These are phyloP conservation scores for Dasyurus viverrinus DNA, from an alignment of 2,113 vertebrate species.

Conservation along the genomic window DNA sequence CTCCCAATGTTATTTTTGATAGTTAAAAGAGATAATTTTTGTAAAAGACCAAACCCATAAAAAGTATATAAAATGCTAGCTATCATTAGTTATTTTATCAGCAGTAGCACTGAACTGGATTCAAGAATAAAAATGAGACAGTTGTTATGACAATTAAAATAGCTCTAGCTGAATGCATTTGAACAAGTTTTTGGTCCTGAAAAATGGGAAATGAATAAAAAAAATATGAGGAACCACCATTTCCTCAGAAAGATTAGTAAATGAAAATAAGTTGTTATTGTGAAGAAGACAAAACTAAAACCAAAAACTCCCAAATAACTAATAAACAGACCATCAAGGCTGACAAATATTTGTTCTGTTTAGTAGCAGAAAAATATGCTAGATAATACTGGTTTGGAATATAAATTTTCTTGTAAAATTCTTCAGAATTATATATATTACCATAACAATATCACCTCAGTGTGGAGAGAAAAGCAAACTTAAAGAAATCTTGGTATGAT, in stretches of 20 bases:
- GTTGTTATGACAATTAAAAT: background rate
- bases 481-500: background rate
- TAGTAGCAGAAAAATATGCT: background rate
- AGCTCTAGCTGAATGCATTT: background rate
- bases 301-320: background rate
- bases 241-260: background rate
- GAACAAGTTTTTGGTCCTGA: background rate
- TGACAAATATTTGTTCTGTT: background rate
- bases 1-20: background rate
- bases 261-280: background rate
- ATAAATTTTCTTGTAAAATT: background rate
- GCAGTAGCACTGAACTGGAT: background rate
- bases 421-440: background rate
- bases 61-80: background rate
- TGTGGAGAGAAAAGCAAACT: background rate
- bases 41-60: background rate
- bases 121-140: background rate
- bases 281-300: background rate
- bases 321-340: background rate
- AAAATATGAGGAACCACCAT: background rate
- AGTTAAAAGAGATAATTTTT: background rate
- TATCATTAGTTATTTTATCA: background rate
- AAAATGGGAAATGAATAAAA: too few relatives aligned
- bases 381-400: background rate
- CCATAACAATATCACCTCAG: background rate